A percentile compares a stretch with the other conserved stretches of the same genome.
Conservation (phyloP, 2,113 vertebrate genomes). For the Mohoua ochrocephala region DNA sequence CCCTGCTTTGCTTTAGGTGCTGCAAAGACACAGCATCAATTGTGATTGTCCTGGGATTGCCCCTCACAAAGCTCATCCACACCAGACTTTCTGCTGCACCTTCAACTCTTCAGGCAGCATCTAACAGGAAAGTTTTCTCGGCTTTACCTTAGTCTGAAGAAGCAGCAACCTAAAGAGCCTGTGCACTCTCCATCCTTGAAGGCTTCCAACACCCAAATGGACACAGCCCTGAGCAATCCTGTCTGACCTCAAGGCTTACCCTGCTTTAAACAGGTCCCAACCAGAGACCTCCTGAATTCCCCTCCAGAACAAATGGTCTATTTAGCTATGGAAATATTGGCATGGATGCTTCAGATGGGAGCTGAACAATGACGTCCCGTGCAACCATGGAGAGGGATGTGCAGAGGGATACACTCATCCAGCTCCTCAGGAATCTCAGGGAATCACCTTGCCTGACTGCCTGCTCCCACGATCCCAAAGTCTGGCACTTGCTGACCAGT, state of each 20-base stretch:
- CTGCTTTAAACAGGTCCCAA: background rate
- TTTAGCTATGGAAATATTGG: background rate
- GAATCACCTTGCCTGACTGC: background rate
- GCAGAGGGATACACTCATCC: background rate
- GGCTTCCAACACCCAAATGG: background rate
- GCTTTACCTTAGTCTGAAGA: background rate
- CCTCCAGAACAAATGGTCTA: background rate
- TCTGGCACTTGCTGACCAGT: background rate
- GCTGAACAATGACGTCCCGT: background rate
- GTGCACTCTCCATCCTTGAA: background rate
- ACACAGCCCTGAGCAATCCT: background rate
- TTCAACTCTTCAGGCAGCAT: background rate
- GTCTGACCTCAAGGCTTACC: background rate
- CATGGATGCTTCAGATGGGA: background rate
- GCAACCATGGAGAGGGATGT: background rate
- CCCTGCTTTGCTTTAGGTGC: background rate
- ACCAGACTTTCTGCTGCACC: background rate
- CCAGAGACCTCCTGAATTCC: background rate
- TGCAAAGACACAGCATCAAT: fast-evolving
- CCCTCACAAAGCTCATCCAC: background rate
- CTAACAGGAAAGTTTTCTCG: background rate
- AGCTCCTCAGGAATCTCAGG: background rate
- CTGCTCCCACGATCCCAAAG: background rate
- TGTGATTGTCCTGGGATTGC: background rate
- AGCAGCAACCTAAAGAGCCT: background rate